Conservation (phyloP, 2,888 invertebrate genomes). For the Podotricha telesiphe region DNA sequence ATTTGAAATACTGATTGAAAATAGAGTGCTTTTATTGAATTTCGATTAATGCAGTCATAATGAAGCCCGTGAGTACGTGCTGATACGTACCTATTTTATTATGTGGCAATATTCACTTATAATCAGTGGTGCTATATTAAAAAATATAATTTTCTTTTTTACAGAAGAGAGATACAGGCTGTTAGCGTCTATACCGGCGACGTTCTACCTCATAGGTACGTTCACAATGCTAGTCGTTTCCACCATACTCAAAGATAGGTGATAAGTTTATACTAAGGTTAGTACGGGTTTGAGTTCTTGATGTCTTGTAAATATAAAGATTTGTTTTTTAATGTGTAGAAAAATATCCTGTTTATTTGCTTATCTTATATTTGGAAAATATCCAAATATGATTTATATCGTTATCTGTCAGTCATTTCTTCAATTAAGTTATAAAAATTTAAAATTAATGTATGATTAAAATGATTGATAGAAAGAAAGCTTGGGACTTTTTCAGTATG, state of each 20-base stretch:
- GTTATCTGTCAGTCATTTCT: background rate
- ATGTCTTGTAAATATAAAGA: background rate
- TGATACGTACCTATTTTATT: background rate
- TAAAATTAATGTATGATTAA: background rate
- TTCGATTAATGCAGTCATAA: background rate
- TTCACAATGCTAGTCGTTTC: slow-evolving; percentile 86
- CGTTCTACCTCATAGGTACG: slow-evolving; percentile 88
- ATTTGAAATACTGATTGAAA: too few relatives aligned
- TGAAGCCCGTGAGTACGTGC: background rate
- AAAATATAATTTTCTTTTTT: slow-evolving; percentile 64
- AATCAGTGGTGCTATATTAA: background rate
- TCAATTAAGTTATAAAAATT: background rate
- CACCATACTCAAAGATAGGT: slow-evolving; percentile 64
- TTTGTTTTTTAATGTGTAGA: background rate
- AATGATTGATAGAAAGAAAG: background rate
- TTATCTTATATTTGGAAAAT: too few relatives aligned
- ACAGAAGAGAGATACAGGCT: slow-evolving; percentile 90
- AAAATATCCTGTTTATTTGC: background rate
- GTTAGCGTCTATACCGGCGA: slow-evolving; percentile 90
- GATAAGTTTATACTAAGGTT: slow-evolving; percentile 53
- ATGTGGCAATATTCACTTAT: background rate
- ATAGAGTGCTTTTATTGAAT: too few relatives aligned
- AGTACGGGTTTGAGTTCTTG: background rate
- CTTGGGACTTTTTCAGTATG: background rate
- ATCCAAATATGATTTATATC: background rate